These are phyloP conservation scores for Corythornis vintsioides DNA, from an alignment of 2,113 vertebrate species.

Conservation along the genomic window DNA sequence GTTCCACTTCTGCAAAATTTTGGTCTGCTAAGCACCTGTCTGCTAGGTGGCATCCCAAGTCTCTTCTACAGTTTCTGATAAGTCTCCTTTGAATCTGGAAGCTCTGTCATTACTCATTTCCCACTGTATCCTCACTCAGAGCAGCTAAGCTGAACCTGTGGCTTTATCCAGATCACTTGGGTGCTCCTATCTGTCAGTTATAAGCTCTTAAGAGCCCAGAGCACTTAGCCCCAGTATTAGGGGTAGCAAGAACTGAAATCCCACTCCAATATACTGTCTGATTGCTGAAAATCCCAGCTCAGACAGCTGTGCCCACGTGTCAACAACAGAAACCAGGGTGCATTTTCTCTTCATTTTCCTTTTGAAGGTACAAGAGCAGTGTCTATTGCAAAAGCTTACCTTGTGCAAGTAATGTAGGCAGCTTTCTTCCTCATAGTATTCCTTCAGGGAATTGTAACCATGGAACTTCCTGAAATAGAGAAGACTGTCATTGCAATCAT, in stretches of 20 bases:
- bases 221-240: neutral
- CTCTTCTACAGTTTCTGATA: neutral
- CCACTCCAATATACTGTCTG: neutral
- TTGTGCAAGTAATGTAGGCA: conserved; percentile 94
- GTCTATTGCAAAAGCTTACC: conserved; percentile 75
- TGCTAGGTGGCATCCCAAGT: neutral
- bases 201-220: neutral
- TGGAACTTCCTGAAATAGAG: conserved; percentile 89
- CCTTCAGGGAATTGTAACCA: conserved; percentile 91
- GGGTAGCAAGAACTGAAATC: neutral
- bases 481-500: neutral
- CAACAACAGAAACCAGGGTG: neutral
- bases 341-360: neutral
- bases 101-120: neutral
- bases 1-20: neutral
- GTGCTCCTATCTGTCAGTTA: neutral
- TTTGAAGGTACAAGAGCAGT: neutral
- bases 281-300: neutral
- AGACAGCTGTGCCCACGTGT: neutral
- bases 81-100: neutral
- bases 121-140: neutral
- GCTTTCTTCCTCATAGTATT: conserved; percentile 97
- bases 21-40: neutral
- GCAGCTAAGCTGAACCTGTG: neutral
- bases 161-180: neutral